A percentile compares a stretch with the other conserved stretches of the same genome.
Evolutionary conservation across 2,888 invertebrate genomes (phyloP).

Genomic region (Drosophila silvestris): DNA sequence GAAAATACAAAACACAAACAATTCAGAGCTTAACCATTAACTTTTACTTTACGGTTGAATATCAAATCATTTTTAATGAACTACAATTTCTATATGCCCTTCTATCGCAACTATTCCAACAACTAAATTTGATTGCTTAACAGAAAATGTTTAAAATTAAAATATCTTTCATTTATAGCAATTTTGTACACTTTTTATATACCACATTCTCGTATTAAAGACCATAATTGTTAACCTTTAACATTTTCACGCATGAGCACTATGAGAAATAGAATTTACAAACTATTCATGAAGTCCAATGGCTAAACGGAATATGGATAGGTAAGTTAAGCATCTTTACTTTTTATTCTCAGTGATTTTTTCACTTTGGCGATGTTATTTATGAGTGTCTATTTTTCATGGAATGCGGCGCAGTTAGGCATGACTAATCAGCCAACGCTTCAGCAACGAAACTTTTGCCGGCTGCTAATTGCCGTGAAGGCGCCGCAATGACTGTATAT

Average conservation of each 20-base stretch:
- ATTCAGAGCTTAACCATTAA: not conserved
- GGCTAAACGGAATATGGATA: slow-evolving; percentile 33
- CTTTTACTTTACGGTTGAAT: slow-evolving; percentile 9
- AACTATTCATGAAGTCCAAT: slow-evolving; percentile 33
- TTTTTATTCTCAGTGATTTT: slow-evolving; percentile 6
- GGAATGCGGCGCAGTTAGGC: slow-evolving; percentile 62
- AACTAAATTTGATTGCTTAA: slow-evolving; percentile 1
- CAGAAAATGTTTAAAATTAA: slow-evolving; percentile 29
- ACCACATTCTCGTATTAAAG: slow-evolving; percentile 50
- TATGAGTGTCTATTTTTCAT: slow-evolving; percentile 73
- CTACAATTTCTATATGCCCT: not conserved
- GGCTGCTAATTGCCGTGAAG: slow-evolving; percentile 77
- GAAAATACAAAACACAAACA: not conserved
- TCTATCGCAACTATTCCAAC: slow-evolving; percentile 4
- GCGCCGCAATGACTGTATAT: slow-evolving; percentile 55
- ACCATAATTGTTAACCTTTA: slow-evolving; percentile 76
- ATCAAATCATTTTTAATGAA: not conserved
- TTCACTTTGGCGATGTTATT: slow-evolving; percentile 57
- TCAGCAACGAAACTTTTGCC: slow-evolving; percentile 56
- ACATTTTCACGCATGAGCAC: slow-evolving; percentile 73
- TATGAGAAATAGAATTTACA: slow-evolving; percentile 59
- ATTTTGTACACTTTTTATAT: slow-evolving; percentile 22
- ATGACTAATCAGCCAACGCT: slow-evolving; percentile 69
- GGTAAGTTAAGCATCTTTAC: slow-evolving; percentile 16
- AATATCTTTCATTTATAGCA: slow-evolving; percentile 41